phyloP scores from a whole-genome alignment of 2,888 invertebrate genomes.

The Dynastes tityus region DNA sequence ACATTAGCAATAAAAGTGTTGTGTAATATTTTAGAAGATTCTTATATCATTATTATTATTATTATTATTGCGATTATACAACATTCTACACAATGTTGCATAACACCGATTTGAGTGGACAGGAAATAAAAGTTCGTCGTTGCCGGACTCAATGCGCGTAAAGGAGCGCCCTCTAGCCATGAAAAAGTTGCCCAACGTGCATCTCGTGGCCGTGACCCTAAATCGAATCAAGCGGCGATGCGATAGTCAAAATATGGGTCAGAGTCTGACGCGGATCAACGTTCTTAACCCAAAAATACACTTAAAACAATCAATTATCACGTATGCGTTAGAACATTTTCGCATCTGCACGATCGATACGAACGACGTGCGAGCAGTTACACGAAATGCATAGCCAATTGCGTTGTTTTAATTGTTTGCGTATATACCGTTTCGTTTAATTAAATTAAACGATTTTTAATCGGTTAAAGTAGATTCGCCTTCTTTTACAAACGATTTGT shows the following conservation, averaged over 20 bases:
- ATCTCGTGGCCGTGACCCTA: conserved; percentile 40
- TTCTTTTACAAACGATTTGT: too few relatives aligned
- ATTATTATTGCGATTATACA: conserved; percentile 5
- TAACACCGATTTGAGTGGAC: not conserved
- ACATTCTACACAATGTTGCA: not conserved
- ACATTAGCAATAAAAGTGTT: too few relatives aligned
- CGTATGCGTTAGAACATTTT: conserved; percentile 40
- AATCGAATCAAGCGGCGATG: conserved; percentile 26
- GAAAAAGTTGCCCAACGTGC: conserved; percentile 37
- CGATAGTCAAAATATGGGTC: conserved; percentile 39
- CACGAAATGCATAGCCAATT: conserved; percentile 5
- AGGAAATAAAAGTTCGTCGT: conserved; percentile 20
- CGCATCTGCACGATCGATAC: conserved; percentile 21
- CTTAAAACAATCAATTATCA: conserved; percentile 42
- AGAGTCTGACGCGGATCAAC: conserved; percentile 37
- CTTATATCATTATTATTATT: not conserved
- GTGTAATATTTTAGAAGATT: too few relatives aligned
- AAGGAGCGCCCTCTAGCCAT: conserved; percentile 24
- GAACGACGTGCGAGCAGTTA: not conserved
- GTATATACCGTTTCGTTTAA: too few relatives aligned
- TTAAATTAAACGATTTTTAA: too few relatives aligned
- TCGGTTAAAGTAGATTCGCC: too few relatives aligned
- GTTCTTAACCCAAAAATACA: conserved; percentile 40
- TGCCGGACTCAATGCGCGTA: conserved; percentile 8
- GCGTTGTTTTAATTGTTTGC: not conserved